Conservation (phyloP, 2,888 invertebrate species). For the Eucera pruinosa region DNA sequence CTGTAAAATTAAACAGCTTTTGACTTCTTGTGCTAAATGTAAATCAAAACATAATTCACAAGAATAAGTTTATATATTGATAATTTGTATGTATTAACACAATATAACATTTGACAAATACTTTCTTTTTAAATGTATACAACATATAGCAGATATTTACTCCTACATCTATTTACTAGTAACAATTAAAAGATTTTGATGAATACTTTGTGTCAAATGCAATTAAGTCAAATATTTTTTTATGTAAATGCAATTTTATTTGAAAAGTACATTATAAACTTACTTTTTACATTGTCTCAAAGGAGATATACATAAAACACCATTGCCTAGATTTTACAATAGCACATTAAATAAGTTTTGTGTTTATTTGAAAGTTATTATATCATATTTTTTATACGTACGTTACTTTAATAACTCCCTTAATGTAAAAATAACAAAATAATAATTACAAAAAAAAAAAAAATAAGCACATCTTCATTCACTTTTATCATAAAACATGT, state of each 20-base stretch:
- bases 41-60: too few species aligned
- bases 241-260: constrained; percentile 54
- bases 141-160: neutral
- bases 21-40: neutral
- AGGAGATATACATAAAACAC: constrained; percentile 30
- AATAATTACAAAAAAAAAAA: constrained; percentile 23
- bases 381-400: constrained; percentile 20
- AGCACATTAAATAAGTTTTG: constrained; percentile 10
- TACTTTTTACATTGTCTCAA: constrained; percentile 47
- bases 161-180: neutral
- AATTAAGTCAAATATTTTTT: constrained; percentile 23
- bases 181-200: neutral
- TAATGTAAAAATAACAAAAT: constrained; percentile 7
- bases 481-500: constrained; percentile 3
- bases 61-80: too few species aligned
- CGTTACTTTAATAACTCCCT: constrained; percentile 8
- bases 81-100: neutral
- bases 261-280: constrained; percentile 53
- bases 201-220: constrained; percentile 4
- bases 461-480: constrained; percentile 1
- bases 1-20: neutral
- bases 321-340: constrained; percentile 12
- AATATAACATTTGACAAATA: neutral
- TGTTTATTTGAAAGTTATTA: constrained; percentile 13
- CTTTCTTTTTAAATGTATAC: neutral